Evolutionary conservation across 2,888 invertebrate species (phyloP).

Genomic region (Orthonychiurus folsomi): DNA sequence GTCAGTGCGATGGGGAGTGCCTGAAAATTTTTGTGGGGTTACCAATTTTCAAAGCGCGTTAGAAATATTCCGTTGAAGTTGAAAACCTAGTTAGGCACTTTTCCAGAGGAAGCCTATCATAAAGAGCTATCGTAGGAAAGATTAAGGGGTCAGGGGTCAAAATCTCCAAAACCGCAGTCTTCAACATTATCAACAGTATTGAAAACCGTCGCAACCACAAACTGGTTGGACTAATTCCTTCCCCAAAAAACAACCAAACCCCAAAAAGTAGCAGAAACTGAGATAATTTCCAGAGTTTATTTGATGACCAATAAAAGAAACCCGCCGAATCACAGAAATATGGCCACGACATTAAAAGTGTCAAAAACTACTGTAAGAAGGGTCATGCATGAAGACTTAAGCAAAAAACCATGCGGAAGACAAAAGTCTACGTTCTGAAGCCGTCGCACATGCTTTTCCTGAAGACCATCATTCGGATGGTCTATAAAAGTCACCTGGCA

Average conservation of each 20-base stretch:
- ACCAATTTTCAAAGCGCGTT: background rate
- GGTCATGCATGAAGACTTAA: background rate
- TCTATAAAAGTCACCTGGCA: background rate
- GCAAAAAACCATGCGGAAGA: background rate
- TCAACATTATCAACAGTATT: background rate
- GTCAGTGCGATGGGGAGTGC: no score
- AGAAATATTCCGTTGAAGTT: background rate
- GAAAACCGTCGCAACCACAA: slow-evolving; percentile 6
- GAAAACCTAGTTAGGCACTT: background rate
- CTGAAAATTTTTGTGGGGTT: no score
- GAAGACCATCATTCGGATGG: background rate
- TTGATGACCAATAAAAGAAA: background rate
- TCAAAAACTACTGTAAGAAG: background rate
- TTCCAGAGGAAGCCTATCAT: slow-evolving; percentile 3
- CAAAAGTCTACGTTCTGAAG: background rate
- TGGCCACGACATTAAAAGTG: background rate
- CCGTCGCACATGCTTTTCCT: background rate
- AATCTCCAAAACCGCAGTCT: background rate
- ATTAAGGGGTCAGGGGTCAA: background rate
- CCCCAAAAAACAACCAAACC: background rate
- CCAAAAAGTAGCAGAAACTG: background rate
- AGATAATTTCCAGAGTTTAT: background rate
- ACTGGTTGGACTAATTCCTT: background rate
- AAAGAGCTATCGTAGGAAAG: slow-evolving; percentile 1
- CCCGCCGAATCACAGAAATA: background rate